Percentiles rank a stretch among this genome's conserved stretches.
Evolutionary conservation across 2,888 invertebrate species (phyloP).

Genomic region (Rotaria magnacalcarata): DNA sequence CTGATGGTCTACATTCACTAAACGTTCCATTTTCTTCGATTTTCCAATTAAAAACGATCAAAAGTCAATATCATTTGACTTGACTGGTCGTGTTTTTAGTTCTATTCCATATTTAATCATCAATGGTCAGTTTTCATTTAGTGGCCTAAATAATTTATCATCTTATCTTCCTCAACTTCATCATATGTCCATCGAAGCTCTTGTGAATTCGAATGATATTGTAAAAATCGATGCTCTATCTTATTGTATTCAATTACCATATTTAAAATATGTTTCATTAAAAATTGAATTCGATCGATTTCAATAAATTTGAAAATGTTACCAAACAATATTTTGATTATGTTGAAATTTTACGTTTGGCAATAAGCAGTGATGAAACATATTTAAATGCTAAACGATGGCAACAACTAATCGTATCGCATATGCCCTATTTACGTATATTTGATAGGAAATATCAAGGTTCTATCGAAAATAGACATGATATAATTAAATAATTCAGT

Average conservation of each 20-base stretch:
- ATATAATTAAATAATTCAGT: neutral
- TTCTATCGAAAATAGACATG: fast-evolving
- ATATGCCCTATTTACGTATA: neutral
- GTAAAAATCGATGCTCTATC: neutral
- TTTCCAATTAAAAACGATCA: too few species aligned
- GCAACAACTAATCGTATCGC: neutral
- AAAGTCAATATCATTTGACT: too few species aligned
- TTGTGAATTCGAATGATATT: neutral
- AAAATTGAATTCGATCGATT: neutral
- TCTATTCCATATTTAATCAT: neutral
- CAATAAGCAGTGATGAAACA: neutral
- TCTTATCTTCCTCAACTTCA: neutral
- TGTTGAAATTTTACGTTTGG: neutral
- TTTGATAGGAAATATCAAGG: neutral
- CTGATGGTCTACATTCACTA: too few species aligned
- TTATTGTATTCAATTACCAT: neutral
- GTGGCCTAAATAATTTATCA: neutral
- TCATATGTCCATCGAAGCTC: neutral
- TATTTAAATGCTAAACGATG: neutral
- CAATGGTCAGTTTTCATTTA: neutral
- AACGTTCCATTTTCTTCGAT: too few species aligned
- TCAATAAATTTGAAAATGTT: neutral
- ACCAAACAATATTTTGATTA: neutral
- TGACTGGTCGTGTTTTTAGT: neutral
- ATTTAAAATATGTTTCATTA: neutral